Percentiles rank a stretch among this genome's conserved stretches.
These are phyloP conservation scores for Gasterosteus nipponicus DNA, from an alignment of 2,113 vertebrate species.

Conservation along the genomic window DNA sequence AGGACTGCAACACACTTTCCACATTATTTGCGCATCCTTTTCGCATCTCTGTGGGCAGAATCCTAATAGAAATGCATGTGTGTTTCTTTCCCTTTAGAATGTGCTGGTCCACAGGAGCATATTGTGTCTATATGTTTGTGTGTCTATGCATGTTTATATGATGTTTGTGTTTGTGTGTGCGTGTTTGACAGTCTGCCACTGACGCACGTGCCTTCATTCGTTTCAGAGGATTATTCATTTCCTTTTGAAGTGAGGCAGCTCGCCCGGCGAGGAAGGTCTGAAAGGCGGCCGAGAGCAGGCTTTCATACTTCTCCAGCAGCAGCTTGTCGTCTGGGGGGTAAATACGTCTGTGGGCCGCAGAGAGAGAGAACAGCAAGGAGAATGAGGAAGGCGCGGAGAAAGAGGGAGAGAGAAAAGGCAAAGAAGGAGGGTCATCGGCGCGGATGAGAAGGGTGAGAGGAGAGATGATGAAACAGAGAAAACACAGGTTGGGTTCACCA, in stretches of 20 bases:
- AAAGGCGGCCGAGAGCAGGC: conserved; percentile 93
- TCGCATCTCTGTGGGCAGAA: conserved; percentile 65
- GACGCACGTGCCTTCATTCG: conserved; percentile 94
- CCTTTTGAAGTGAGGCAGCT: conserved; percentile 96
- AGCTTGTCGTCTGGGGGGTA: conserved; percentile 98
- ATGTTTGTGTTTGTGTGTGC: conserved; percentile 11
- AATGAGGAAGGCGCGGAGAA: conserved; percentile 45
- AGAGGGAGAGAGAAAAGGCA: conserved; percentile 24
- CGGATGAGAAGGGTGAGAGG: conserved; percentile 21
- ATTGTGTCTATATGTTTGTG: conserved; percentile 46
- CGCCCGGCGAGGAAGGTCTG: conserved; percentile 98
- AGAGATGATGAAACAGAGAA: conserved; percentile 27
- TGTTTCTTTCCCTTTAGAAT: conserved; percentile 45
- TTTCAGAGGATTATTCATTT: conserved; percentile 99
- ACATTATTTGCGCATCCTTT: conserved; percentile 62
- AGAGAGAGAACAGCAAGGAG: conserved; percentile 62
- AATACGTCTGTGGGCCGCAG: conserved; percentile 88
- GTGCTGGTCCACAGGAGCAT: conserved; percentile 53
- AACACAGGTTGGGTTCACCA: conserved; percentile 14
- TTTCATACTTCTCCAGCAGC: conserved; percentile 97
- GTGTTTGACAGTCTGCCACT: conserved; percentile 59
- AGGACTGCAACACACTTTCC: conserved; percentile 53
- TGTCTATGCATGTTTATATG: conserved; percentile 44
- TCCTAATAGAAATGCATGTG: conserved; percentile 62
- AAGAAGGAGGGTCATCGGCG: conserved; percentile 38